These are phyloP conservation scores for Euplagia quadripunctaria DNA, from an alignment of 2,888 invertebrate species.

Conservation along the genomic window DNA sequence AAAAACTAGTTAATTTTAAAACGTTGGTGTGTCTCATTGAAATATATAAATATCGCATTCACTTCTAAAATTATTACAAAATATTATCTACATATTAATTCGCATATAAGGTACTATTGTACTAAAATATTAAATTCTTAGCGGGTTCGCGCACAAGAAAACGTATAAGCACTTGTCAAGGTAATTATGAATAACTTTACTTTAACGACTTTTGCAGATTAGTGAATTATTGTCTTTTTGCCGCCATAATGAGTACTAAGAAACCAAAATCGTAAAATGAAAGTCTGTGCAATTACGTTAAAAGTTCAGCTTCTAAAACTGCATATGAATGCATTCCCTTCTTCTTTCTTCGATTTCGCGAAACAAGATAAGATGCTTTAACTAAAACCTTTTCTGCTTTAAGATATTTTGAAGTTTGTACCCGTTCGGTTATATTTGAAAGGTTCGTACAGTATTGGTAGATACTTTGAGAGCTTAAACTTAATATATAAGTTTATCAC, in stretches of 20 bases:
- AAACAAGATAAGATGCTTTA: constrained; percentile 7
- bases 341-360: constrained; percentile 4
- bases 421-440: background rate
- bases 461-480: background rate
- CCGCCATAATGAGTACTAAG: constrained; percentile 15
- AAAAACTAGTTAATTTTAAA: background rate
- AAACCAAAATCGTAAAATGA: constrained; percentile 15
- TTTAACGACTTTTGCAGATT: constrained; percentile 18
- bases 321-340: constrained; percentile 10
- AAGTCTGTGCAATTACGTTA: constrained; percentile 14
- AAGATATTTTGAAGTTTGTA: background rate
- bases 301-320: constrained; percentile 10
- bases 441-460: background rate
- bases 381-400: background rate
- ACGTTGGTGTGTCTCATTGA: background rate
- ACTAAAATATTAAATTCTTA: constrained; percentile 15
- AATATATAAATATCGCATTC: background rate
- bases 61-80: background rate
- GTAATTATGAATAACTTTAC: constrained; percentile 18
- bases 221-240: constrained; percentile 16
- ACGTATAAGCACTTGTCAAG: constrained; percentile 15
- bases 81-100: background rate
- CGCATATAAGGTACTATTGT: background rate
- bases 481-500: background rate
- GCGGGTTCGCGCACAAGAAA: constrained; percentile 12